A percentile compares a stretch with the other conserved stretches of the same genome.
Conservation (phyloP, 1,140 invertebrate species). For the Drosophila micromelanica region DNA sequence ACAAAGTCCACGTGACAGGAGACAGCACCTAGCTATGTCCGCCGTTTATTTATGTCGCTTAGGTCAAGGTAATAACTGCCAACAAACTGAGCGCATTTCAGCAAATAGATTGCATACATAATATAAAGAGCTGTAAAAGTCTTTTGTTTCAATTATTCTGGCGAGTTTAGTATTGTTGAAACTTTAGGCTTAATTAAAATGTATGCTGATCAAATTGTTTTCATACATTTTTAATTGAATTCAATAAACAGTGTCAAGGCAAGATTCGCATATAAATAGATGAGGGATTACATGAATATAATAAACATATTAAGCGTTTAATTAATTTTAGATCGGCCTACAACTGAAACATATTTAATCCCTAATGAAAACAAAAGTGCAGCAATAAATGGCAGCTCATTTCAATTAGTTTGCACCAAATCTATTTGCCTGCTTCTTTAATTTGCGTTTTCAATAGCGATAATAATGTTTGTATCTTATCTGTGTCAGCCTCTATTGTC, state of each 20-base stretch:
- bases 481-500: conserved; percentile 60
- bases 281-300: neutral
- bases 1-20: conserved; percentile 33
- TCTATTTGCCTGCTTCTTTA: conserved; percentile 25
- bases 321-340: neutral
- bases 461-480: conserved; percentile 52
- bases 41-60: conserved; percentile 8
- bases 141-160: conserved; percentile 48
- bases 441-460: conserved; percentile 46
- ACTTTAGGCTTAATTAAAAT: conserved; percentile 51
- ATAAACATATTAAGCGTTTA: neutral
- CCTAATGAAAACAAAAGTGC: conserved; percentile 2
- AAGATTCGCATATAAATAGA: neutral
- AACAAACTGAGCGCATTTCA: conserved; percentile 9
- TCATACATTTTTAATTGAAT: conserved; percentile 13
- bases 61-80: conserved; percentile 39
- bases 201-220: conserved; percentile 30
- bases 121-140: conserved; percentile 6
- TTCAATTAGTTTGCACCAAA: conserved; percentile 49
- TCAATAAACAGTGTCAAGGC: neutral
- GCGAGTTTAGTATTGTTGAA: neutral
- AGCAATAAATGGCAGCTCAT: conserved; percentile 34
- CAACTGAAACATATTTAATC: neutral
- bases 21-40: conserved; percentile 1
- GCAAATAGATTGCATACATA: conserved; percentile 23